phyloP scores from a whole-genome alignment of 2,113 vertebrate species.

The Ptilorrhoa leucosticta region DNA sequence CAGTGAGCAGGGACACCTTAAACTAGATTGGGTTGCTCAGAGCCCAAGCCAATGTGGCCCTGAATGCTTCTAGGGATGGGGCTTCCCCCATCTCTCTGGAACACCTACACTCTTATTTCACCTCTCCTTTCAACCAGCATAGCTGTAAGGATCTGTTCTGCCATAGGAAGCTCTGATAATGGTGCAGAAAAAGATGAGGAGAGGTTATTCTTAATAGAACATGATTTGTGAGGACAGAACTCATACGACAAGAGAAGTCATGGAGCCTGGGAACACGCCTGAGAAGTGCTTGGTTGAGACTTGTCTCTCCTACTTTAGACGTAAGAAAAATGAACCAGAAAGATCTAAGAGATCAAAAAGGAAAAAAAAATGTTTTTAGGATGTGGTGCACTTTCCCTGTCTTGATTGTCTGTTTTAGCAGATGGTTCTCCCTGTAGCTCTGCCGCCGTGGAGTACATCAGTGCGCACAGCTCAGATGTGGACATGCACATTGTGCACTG shows the following conservation, averaged over 20 bases:
- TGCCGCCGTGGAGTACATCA: neutral
- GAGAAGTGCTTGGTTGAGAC: neutral
- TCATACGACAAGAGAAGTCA: neutral
- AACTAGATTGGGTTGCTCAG: neutral
- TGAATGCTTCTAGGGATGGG: neutral
- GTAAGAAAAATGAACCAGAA: neutral
- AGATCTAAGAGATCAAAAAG: neutral
- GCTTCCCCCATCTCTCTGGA: neutral
- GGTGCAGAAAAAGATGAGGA: neutral
- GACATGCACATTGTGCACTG: neutral
- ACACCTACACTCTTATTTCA: neutral
- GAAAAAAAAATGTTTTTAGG: rapidly evolving
- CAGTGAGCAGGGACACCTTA: neutral
- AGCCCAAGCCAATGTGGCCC: neutral
- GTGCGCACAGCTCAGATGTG: neutral
- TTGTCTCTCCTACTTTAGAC: neutral
- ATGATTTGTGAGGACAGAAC: neutral
- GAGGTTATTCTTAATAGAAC: neutral
- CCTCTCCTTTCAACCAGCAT: neutral
- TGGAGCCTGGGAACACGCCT: neutral
- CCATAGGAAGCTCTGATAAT: neutral
- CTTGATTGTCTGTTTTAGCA: neutral
- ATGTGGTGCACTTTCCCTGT: neutral
- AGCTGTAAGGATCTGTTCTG: neutral
- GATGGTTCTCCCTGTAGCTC: neutral